These are phyloP conservation scores for Eumerus sabulonum DNA, from an alignment of 2,888 invertebrate genomes.

Conservation along the genomic window DNA sequence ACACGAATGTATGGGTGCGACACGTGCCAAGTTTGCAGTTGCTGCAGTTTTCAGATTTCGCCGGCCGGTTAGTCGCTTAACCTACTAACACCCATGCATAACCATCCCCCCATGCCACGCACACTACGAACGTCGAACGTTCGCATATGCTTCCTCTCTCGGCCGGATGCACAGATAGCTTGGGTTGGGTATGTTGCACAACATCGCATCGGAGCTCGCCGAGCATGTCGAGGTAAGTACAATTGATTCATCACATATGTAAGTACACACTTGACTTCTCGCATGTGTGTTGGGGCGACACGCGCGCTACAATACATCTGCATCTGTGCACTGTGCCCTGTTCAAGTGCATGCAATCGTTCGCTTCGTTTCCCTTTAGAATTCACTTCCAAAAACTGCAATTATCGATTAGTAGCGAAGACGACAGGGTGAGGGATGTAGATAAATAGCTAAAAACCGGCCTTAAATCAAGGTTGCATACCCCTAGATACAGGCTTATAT, in stretches of 20 bases:
- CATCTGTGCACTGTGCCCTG: conserved; percentile 10
- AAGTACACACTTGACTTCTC: not conserved
- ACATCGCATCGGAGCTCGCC: conserved; percentile 2
- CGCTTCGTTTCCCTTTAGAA: conserved; percentile 24
- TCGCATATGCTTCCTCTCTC: conserved; percentile 52
- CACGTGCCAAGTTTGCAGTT: conserved; percentile 61
- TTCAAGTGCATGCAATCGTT: conserved; percentile 1
- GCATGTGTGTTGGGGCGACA: conserved; percentile 23
- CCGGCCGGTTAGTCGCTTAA: conserved; percentile 60
- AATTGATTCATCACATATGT: conserved; percentile 52
- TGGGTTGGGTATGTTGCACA: conserved; percentile 26
- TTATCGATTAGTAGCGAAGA: conserved; percentile 2
- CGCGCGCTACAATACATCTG: conserved; percentile 29
- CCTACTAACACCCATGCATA: conserved; percentile 50
- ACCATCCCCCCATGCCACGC: conserved; percentile 35
- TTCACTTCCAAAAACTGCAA: conserved; percentile 21
- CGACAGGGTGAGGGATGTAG: not conserved
- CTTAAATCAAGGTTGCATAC: conserved; percentile 4
- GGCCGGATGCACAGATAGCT: conserved; percentile 24
- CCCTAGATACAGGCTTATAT: conserved; percentile 5
- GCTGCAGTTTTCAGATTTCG: conserved; percentile 51
- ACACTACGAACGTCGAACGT: conserved; percentile 13
- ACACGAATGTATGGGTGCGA: conserved; percentile 31
- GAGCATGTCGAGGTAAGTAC: conserved; percentile 9
- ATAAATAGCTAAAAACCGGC: conserved; percentile 2